Percentiles rank a stretch among this genome's conserved stretches.
Evolutionary conservation across 2,888 invertebrate species (phyloP).

Genomic region (Dynastes hyllus): DNA sequence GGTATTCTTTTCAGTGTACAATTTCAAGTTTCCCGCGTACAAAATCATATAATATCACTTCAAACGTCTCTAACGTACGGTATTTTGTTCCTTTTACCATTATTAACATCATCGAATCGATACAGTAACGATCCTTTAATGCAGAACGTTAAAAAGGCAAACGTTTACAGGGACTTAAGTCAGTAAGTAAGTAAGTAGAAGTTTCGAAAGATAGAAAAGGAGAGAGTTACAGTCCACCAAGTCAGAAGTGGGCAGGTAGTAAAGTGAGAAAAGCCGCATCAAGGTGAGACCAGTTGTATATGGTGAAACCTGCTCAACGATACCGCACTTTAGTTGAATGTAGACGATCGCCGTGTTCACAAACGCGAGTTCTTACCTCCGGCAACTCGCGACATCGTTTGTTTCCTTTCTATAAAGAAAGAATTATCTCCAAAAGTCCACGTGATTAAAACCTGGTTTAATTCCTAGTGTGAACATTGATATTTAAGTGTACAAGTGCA

Average conservation of each 20-base stretch:
- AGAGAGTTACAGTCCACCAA: background rate
- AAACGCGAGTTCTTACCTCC: conserved; percentile 27
- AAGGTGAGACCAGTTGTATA: conserved; percentile 60
- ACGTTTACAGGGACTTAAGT: no score
- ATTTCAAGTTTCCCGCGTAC: no score
- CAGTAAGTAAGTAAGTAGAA: background rate
- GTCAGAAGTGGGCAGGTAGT: conserved; percentile 56
- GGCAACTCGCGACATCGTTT: conserved; percentile 8
- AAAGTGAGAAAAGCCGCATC: conserved; percentile 56
- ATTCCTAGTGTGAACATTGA: background rate
- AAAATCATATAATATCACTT: no score
- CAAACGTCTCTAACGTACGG: no score
- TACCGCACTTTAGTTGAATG: conserved; percentile 55
- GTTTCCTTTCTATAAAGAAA: background rate
- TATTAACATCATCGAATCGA: no score
- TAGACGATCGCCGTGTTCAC: conserved; percentile 55
- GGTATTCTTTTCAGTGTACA: no score
- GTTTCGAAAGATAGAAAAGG: background rate
- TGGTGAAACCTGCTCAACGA: conserved; percentile 55
- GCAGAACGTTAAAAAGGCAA: no score
- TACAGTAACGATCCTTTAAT: no score
- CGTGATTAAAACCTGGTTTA: background rate
- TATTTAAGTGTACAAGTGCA: background rate
- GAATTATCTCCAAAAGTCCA: background rate
- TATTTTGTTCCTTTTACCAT: no score